Base-by-base conservation (phyloP, 2,888 invertebrate species). In the Drosophila siamana region DNA sequence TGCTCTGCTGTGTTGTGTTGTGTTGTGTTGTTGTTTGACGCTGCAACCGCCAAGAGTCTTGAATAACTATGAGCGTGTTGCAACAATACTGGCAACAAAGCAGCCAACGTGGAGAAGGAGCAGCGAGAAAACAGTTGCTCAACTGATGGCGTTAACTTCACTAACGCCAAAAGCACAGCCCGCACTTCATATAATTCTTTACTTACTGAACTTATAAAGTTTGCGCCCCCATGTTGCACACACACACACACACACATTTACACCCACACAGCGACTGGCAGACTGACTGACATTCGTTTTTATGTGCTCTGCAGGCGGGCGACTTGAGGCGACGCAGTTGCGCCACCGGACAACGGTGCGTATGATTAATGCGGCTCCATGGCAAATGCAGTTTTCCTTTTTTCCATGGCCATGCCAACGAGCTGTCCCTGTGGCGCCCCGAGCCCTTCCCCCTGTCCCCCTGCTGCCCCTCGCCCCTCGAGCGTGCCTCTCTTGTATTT, bases 121-220 rank as follows among this genome's bases (percentile, higher is more conserved):
- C 28, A 62, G 30, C 44, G 73, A 38, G 41, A 60, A 75, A 75
- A 62, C 62, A 72, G 63, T 69, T 71, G 76, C 59, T 65, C 63
- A 57, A 56, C 66, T 68, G 43, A 28, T 15, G 71, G 50, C 60
- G 73, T 73, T 74, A 72, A 75, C 74, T 78, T 80, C 50, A 66
- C 65, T 68, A 68, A 63, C 55, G 69, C 74, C 78, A 60, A 69
- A 46, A 80, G 69, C 66, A 64, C 61, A 65, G 43, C 54, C 57
- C 66, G 66, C 72, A 80, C 79, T 80, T 74, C 64, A 80, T 78
- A 78, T 78, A 78, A 80, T 80, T 80, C 77, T 70, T 78, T 67
- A 69, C 66, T 74, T 67, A 56, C 74, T 69, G 24, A 78, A 78
- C 78, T 80, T 80, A 59, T 69, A 74, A 80, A 77, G 57, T 74